phyloP scores from a whole-genome alignment of 2,797 vertebrate species.

The Syncerus caffer region DNA sequence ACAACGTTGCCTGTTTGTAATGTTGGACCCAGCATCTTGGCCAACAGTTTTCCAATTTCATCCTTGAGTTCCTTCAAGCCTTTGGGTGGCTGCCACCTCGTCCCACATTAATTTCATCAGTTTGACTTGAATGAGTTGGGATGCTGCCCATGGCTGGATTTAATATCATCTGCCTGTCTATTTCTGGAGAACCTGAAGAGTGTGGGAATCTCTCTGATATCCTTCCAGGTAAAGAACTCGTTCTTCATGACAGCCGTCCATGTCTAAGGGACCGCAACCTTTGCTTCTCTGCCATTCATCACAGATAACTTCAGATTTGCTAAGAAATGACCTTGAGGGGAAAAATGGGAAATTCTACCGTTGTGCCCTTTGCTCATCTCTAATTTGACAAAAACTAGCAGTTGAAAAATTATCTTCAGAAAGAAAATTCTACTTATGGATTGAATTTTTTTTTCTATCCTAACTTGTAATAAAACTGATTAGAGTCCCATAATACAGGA shows the following conservation, averaged over 20 bases:
- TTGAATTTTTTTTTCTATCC: background rate
- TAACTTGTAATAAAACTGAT: background rate
- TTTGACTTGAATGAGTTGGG: conserved; percentile 40
- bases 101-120: conserved; percentile 78
- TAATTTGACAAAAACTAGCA: background rate
- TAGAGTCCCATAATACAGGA: background rate
- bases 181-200: conserved; percentile 26
- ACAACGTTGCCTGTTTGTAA: conserved; percentile 50
- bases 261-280: background rate
- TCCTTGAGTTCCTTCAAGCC: conserved; percentile 80
- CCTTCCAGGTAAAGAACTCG: conserved; percentile 32
- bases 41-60: conserved; percentile 80
- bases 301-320: background rate
- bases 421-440: background rate
- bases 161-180: conserved; percentile 26
- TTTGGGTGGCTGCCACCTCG: conserved; percentile 83
- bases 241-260: background rate
- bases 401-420: background rate
- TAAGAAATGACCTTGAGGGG: background rate
- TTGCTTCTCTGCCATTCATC: background rate
- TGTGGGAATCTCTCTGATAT: conserved; percentile 7
- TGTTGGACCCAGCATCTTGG: conserved; percentile 76
- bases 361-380: background rate
- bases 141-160: background rate
- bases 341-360: background rate